Evolutionary conservation across 2,888 invertebrate genomes (phyloP).

Genomic region (Cotesia congregata): DNA sequence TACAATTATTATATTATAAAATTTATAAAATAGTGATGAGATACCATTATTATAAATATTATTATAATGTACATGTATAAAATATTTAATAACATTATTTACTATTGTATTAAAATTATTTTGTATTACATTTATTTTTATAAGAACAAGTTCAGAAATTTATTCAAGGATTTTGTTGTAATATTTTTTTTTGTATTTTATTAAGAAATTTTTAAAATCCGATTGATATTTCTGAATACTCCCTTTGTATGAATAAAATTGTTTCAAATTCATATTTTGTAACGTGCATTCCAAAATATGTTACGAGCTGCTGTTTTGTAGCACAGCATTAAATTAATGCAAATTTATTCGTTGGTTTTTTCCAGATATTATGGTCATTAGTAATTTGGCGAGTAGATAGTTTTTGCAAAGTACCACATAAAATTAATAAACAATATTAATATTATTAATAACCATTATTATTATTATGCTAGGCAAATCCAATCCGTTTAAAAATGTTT

Average conservation of each 20-base stretch:
- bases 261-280: too few species aligned
- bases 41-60: constrained; percentile 58
- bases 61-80: constrained; percentile 62
- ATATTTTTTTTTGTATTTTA: background rate
- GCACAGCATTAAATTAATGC: too few species aligned
- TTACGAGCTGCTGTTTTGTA: too few species aligned
- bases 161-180: background rate
- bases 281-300: too few species aligned
- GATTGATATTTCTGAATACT: background rate
- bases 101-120: constrained; percentile 56
- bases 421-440: too few species aligned
- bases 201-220: background rate
- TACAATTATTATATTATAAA: constrained; percentile 52
- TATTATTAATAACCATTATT: too few species aligned
- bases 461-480: too few species aligned
- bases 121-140: constrained; percentile 2
- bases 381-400: too few species aligned
- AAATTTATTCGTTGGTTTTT: too few species aligned
- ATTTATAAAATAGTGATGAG: constrained; percentile 51
- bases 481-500: too few species aligned
- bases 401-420: too few species aligned
- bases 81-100: constrained; percentile 65
- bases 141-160: background rate
- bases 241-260: background rate
- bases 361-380: too few species aligned